phyloP scores from a whole-genome alignment of 2,888 invertebrate genomes.

The Parascotia fuliginaria region DNA sequence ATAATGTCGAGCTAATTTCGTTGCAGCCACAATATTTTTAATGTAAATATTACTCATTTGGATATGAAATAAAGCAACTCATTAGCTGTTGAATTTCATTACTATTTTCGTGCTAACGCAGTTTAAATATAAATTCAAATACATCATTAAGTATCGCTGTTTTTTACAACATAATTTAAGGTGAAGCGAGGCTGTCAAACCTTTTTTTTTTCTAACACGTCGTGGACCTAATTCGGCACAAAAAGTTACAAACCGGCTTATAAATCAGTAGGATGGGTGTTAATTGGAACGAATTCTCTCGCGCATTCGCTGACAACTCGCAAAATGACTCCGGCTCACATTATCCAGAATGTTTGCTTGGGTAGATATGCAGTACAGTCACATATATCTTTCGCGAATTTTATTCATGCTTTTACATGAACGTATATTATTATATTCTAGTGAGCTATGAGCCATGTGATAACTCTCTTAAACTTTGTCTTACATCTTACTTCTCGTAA shows the following conservation, averaged over 20 bases:
- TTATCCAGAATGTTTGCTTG: slow-evolving; percentile 6
- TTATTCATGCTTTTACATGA: too few relatives aligned
- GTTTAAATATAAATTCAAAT: slow-evolving; percentile 15
- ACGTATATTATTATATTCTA: too few relatives aligned
- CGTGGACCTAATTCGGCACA: slow-evolving; percentile 65
- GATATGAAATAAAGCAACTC: slow-evolving; percentile 15
- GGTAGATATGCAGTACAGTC: background rate
- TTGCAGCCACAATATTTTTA: too few relatives aligned
- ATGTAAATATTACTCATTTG: too few relatives aligned
- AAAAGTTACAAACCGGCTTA: slow-evolving; percentile 69
- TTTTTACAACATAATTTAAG: slow-evolving; percentile 35
- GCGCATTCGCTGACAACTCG: slow-evolving; percentile 55
- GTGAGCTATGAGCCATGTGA: too few relatives aligned
- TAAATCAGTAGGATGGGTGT: slow-evolving; percentile 78
- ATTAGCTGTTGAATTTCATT: slow-evolving; percentile 24
- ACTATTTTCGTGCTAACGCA: slow-evolving; percentile 10
- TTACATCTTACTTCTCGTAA: too few relatives aligned
- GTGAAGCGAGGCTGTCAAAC: slow-evolving; percentile 43
- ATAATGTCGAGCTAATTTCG: too few relatives aligned
- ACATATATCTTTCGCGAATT: background rate
- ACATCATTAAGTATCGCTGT: background rate
- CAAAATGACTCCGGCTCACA: slow-evolving; percentile 24
- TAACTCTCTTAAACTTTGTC: too few relatives aligned
- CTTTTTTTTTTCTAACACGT: slow-evolving; percentile 68
- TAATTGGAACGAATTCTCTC: slow-evolving; percentile 80